Evolutionary conservation across 2,888 invertebrate genomes (phyloP).

Genomic region (Troides aeacus): DNA sequence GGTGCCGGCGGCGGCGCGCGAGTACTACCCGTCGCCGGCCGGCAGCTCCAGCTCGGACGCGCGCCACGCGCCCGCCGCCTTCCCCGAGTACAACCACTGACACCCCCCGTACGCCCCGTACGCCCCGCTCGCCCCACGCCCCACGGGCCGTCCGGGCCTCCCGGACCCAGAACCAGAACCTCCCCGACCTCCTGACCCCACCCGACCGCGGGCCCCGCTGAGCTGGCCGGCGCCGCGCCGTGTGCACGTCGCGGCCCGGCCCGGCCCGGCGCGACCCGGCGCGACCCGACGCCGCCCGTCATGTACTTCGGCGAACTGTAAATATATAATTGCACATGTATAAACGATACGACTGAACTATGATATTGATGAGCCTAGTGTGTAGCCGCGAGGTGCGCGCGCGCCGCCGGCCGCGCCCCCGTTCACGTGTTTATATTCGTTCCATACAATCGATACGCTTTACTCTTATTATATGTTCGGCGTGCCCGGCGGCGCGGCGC

Average conservation of each 20-base stretch:
- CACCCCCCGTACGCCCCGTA: slow-evolving; percentile 73
- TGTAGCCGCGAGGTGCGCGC: slow-evolving; percentile 50
- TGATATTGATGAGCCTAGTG: slow-evolving; percentile 63
- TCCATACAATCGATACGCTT: slow-evolving; percentile 71
- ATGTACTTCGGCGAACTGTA: slow-evolving; percentile 60
- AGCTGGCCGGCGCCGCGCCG: no score
- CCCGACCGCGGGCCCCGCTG: no score
- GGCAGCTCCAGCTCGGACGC: slow-evolving; percentile 67
- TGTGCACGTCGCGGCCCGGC: slow-evolving; percentile 30
- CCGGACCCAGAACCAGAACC: no score
- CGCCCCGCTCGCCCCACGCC: no score
- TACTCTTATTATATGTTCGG: slow-evolving; percentile 64
- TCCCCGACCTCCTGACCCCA: no score
- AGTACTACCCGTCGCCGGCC: slow-evolving; percentile 39
- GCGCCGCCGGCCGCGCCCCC: slow-evolving; percentile 43
- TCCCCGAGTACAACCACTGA: slow-evolving; percentile 56
- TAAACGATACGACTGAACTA: slow-evolving; percentile 73
- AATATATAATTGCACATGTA: slow-evolving; percentile 67
- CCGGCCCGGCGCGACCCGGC: slow-evolving; percentile 34
- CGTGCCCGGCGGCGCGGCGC: slow-evolving; percentile 52
- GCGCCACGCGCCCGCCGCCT: slow-evolving; percentile 61
- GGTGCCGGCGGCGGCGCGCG: slow-evolving; percentile 78
- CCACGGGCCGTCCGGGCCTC: no score
- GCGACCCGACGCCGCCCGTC: slow-evolving; percentile 39
- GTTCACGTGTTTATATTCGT: slow-evolving; percentile 61